Base-by-base conservation (phyloP, 1,140 invertebrate genomes). In the Venturia canescens region DNA sequence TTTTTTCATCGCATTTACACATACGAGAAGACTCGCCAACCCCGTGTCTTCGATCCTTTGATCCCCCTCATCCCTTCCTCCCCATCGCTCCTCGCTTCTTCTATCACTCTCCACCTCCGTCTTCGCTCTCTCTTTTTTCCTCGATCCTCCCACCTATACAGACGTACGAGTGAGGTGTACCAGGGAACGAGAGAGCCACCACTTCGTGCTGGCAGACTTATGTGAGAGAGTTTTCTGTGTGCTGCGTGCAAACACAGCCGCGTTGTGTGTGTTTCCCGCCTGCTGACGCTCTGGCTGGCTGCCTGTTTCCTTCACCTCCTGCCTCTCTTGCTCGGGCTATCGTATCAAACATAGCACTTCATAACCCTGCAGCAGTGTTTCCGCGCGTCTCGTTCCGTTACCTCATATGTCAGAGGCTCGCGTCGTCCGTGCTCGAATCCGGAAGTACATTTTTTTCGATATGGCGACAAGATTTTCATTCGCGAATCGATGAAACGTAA, bases 351-450 rank as follows among this genome's bases (percentile, higher is more conserved):
- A 86, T 88, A 86, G 88, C 87, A 87, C 87, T 90, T 89, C 86
- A 89, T 91, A 91, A 89, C 85, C 85, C 86, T 85, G 84, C 86
- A 66, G 75, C 88, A 87, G 87, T 88, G 84, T 89, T 87, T 87
- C 85, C 82, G 86, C 84, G 86, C 86, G 86, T 85, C 87, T 87
- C 87, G 83, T 86, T 87, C 86, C 86, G 84, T 87, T 86, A 87
- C 82, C 84, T 86, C 81, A 82, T 80, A 82, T 66, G 78, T 66
- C 26, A 29, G 69, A 48, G 48, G 78, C 79, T 60, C 72, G 79
- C 70, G 76, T 63, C 69, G 66, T 31, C 75, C 76, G 48, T 50
- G 72, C 70, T 63, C 69, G 78, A 26, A 66, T 57, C 78, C 78
- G 79, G 66, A 50, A 78, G 77, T 83, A 76, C 80, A 79, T 66